Conservation (phyloP, 2,113 vertebrate genomes). For the Leucopsar rothschildi region DNA sequence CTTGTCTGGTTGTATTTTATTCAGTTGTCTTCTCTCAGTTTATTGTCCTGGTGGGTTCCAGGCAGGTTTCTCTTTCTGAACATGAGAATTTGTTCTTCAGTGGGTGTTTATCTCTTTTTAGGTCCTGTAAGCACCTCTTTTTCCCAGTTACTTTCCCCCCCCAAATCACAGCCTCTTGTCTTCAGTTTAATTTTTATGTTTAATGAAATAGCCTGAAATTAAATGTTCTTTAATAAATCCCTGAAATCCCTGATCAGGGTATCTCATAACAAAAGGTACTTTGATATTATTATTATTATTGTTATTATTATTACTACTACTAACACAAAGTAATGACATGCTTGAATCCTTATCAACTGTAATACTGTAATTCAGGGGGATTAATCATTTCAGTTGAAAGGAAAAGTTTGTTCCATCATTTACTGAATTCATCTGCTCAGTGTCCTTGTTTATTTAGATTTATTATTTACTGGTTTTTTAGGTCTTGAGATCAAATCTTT, state of each 20-base stretch:
- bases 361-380: neutral
- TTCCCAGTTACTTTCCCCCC: neutral
- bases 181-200: neutral
- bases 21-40: neutral
- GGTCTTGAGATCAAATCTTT: neutral
- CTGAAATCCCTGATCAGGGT: neutral
- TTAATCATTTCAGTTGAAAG: neutral
- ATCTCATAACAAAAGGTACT: neutral
- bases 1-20: neutral
- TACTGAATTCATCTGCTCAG: neutral
- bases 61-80: neutral
- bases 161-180: neutral
- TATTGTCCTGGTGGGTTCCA: neutral
- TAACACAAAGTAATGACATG: neutral
- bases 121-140: neutral
- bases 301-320: neutral
- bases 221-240: conserved; percentile 13
- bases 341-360: neutral
- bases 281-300: neutral
- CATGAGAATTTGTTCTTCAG: neutral
- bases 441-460: neutral
- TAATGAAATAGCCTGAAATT: conserved; percentile 7
- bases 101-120: neutral
- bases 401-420: neutral
- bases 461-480: neutral